A percentile compares a stretch with the other conserved stretches of the same genome.
These are phyloP conservation scores for Caenorhabditis wallacei DNA, from an alignment of 2,888 invertebrate species.

Conservation along the genomic window DNA sequence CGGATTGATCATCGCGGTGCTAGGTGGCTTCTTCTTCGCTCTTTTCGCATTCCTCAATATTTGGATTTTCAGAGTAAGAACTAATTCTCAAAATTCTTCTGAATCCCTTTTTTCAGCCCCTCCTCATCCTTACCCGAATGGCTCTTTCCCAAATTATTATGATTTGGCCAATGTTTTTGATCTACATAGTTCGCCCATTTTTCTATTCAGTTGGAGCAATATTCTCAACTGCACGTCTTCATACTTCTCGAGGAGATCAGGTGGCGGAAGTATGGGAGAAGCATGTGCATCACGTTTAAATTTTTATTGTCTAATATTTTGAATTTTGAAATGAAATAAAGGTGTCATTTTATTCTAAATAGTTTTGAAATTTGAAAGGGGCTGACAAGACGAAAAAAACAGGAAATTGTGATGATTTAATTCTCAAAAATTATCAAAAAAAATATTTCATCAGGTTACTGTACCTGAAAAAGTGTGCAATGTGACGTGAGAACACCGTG, in stretches of 20 bases:
- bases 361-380: not conserved
- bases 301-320: slow-evolving; percentile 2
- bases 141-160: slow-evolving; percentile 61
- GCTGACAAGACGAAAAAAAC: too few species aligned
- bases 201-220: slow-evolving; percentile 69
- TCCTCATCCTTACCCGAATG: slow-evolving; percentile 59
- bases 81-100: too few species aligned
- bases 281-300: slow-evolving; percentile 47
- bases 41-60: slow-evolving; percentile 67
- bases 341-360: slow-evolving; percentile 3
- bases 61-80: slow-evolving; percentile 67
- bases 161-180: slow-evolving; percentile 63
- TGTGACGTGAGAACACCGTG: slow-evolving; percentile 2
- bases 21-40: slow-evolving; percentile 69
- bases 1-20: slow-evolving; percentile 66
- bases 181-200: slow-evolving; percentile 67
- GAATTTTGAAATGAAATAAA: slow-evolving; percentile 7
- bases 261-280: slow-evolving; percentile 66
- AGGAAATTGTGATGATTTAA: too few species aligned
- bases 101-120: slow-evolving; percentile 53
- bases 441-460: too few species aligned
- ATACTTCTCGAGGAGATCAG: slow-evolving; percentile 60
- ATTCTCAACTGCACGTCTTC: slow-evolving; percentile 66
- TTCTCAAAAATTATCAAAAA: too few species aligned
- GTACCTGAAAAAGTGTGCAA: slow-evolving; percentile 4